Evolutionary conservation across 1,140 invertebrate species (phyloP).

Genomic region (Psilanteris sp.): DNA sequence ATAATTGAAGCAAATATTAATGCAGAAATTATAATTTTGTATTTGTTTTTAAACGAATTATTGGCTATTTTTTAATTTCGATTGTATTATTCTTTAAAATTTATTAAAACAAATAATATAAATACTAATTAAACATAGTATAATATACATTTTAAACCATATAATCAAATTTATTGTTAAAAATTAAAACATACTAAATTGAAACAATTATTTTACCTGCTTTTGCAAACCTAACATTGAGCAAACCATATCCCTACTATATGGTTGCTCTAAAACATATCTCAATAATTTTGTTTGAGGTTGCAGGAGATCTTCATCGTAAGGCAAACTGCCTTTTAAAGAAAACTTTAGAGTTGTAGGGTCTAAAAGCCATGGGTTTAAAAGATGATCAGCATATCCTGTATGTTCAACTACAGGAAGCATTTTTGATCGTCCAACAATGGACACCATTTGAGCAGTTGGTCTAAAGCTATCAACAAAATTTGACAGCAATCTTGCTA

Average conservation of each 20-base stretch:
- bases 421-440: conserved; percentile 93
- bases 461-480: conserved; percentile 95
- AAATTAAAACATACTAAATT: conserved; percentile 46
- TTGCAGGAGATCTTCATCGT: conserved; percentile 91
- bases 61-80: too few relatives aligned
- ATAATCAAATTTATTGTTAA: too few relatives aligned
- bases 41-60: too few relatives aligned
- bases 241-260: conserved; percentile 97
- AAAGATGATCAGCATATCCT: conserved; percentile 90
- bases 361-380: conserved; percentile 95
- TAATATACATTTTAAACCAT: too few relatives aligned
- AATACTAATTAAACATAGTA: too few relatives aligned
- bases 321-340: conserved; percentile 94
- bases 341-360: conserved; percentile 91
- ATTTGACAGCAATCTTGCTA: conserved; percentile 90
- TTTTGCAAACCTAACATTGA: conserved; percentile 96
- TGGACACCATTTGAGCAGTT: conserved; percentile 96
- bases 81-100: too few relatives aligned
- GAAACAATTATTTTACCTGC: conserved; percentile 82
- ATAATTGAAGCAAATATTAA: too few relatives aligned
- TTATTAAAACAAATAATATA: too few relatives aligned
- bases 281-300: conserved; percentile 92
- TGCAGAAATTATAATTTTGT: too few relatives aligned
- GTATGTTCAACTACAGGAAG: conserved; percentile 96
- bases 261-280: conserved; percentile 97